Base-by-base conservation (phyloP, 1,140 invertebrate species). In the Bicyclus anynana region DNA sequence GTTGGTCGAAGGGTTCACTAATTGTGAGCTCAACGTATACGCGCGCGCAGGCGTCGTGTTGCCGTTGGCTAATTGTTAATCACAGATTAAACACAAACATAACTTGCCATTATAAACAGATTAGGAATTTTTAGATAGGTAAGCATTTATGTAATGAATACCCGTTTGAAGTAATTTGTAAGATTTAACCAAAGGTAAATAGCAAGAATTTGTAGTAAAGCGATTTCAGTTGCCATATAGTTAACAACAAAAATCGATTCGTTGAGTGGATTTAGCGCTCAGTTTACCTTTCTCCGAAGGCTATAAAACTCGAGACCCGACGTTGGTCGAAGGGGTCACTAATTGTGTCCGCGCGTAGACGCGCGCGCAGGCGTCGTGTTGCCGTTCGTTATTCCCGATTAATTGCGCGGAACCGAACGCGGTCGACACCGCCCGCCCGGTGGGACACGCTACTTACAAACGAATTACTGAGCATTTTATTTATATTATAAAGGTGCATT, bases 361-460 rank as follows among this genome's bases (percentile, higher is more conserved):
- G 74, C 69, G 67, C 63, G 69, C 68, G 62, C 69, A 72, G 69
- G 71, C 69, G 69, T 80, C 74, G 74, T 71, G 68, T 77, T 74
- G 71, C 74, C 65, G 67, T 83, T 83, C 80, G 77, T 87, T 87
- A 83, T 87, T 84, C 72, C 65, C 67, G 67, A 77, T 84, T 87
- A 84, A 87, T 82, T 83, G 81, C 66, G 78, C 75, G 80, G 83
- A 83, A 86, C 83, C 67, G 72, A 71, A 63, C 53, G 67, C 69
- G 70, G 65, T 71, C 72, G 71, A 80, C 70, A 77, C 67, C 62
- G 57, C 58, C 50, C 48, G 65, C 46, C 58, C 37, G 57, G 59
- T 51, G 62, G 57, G 58, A 65, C 62, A 65, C 62, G 62, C 58
- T 20, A 38, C 29, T 60, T 60, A 60, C 58, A 60, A 50, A 54